Base-by-base conservation (phyloP, 2,797 vertebrate genomes). In the Antennarius maculatus region DNA sequence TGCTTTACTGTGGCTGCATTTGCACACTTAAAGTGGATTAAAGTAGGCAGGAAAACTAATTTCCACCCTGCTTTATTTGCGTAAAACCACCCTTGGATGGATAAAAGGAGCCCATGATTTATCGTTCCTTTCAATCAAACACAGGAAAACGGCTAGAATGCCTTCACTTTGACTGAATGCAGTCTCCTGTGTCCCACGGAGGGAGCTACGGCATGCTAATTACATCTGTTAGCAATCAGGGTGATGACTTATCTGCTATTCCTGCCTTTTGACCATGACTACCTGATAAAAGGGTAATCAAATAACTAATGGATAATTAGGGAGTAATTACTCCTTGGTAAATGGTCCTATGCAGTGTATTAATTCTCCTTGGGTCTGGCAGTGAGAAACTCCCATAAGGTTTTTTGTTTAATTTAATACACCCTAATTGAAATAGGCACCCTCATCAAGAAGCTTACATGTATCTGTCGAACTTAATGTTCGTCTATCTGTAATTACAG, bases 291-390 rank as follows among this genome's bases (percentile, higher is more conserved):
- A 87, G 89, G 90, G 81, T 94, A 93, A 93, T 94, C 90, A 84
- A 91, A 93, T 93, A 93, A 93, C 91, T 93, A 91, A 93, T 91
- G 88, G 89, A 62, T 93, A 92, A 94, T 94, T 93, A 93, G 89
- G 84, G 85, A 85, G 89, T 92, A 93, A 94, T 94, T 93, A 92
- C 77, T 86, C 71, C 65, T 76, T 79, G 85, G 84, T 91, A 91
- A 93, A 92, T 91, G 93, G 88, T 71, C 86, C 89, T 82, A 83
- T 82, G 70, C 85, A 89, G 81, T 82, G 77, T 86, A 92, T 92
- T 92, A 92, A 93, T 92, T 91, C 89, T 90, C 86, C 86, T 87
- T 63, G 87, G 87, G 66, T 91, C 87, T 89, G 80, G 79, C 85
- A 76, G 81, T 67, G 83, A 86, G 79, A 85, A 84, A 85, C 82